Base-by-base conservation (phyloP, 1,140 invertebrate genomes). In the Asobara japonica region DNA sequence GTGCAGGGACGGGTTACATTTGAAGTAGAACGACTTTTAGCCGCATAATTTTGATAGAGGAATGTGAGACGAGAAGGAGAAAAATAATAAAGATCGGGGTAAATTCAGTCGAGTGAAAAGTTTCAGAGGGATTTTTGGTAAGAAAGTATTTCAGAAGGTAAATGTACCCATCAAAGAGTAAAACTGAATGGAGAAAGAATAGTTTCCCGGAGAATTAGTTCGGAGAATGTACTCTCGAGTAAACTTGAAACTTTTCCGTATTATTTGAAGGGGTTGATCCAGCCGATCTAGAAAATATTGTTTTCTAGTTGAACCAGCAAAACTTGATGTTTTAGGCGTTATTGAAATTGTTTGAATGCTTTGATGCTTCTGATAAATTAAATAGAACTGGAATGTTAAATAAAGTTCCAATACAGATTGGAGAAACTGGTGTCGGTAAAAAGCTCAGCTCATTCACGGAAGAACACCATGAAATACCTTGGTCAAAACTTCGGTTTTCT, bases 41-140 rank as follows among this genome's bases (percentile, higher is more conserved):
- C 51, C 51, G 51, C 51, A 56, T 56, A 56, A 56, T 56, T 56
- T 56, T 27, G 51, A 56, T 56, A 56, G 51, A 56, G 11, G 20
- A 56, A 56, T 56, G 51, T 56, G 7, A 56, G 22, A 56, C 51
- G 5, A 56, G 51, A 56, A 45, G 20, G 51, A 56, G 51, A 27
- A 56, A 56, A 56, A 56, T 56, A 25, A 56, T 56, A 56, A 27
- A 56, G 22, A 22, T 56, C 18, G 22, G 25, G 22, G 45, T n/a
- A n/a, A n/a, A 25, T 25, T 22, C 51, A 56, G 18, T 56, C 5
- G 22, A 56, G 51, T 56, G 51, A 56, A 56, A 56, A 56, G 51
- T 56, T 56, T 56, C 25, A 10, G 41, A n/a, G 41, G 38, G 41
- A 13, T 16, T 45, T 45, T 56, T 56, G 7, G 18, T 56, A 10